Evolutionary conservation across 2,113 vertebrate genomes (phyloP), one percentile per base, ranked within the genome.

Genomic region (Heliornis fulica): DNA sequence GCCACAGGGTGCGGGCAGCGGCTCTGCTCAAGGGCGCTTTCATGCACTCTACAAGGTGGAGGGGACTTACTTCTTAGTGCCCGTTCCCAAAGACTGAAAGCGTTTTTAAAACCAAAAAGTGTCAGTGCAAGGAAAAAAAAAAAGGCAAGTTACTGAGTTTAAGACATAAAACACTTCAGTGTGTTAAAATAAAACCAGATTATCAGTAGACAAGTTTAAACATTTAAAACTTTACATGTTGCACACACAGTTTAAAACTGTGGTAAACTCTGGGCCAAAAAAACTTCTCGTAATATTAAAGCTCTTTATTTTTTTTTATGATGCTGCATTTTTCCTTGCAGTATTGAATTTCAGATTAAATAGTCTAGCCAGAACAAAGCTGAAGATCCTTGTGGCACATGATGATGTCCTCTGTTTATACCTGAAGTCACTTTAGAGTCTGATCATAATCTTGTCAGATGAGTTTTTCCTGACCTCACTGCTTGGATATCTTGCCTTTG

Each of bases 241-340:
- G 5, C 1, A 0, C 48, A 0, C 48, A 43, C 12, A 28, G 13
- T 45, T 88, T 81, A 40, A 29, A 61, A 14, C 17, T 1, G 2
- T 28, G n/a, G 26, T 32, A 26, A 48, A 71, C 15, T 32, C 51
- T 56, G 12, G 20, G 6, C 5, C 90, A 38, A 50, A 79, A n/a
- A 83, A 78, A 38, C 5, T 11, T 64, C 5, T 68, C 31, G 25
- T 51, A 71, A 88, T 41, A 54, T 59, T 5, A 7, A 45, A 74
- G 7, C 1, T 19, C 26, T 21, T 38, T 11, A 2, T 46, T 64
- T 11, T 45, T 50, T 60, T 11, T 32, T 26, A 7, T 28, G 48
- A 5, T 50, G 15, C n/a, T 83, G 53, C 8, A 9, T 43, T 95
- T 86, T 50, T 10, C 6, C 74, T 38, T 45, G 45, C 18, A 38